A percentile compares a stretch with the other conserved stretches of the same genome.
Conservation (phyloP, 2,113 vertebrate species). For the Urocolius indicus region DNA sequence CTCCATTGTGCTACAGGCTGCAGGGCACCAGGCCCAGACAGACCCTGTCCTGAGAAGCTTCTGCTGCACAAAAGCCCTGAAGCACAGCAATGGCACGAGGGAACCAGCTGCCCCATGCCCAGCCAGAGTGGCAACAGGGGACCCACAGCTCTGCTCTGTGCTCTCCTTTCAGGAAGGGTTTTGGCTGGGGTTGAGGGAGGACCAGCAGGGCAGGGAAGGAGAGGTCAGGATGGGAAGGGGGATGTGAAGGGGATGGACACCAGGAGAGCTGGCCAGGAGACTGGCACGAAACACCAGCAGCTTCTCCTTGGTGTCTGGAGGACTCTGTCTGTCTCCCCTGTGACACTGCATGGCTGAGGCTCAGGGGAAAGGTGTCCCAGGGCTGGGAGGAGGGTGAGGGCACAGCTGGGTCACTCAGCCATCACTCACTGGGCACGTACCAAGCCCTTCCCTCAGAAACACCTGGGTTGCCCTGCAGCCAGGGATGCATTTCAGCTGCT, state of each 20-base stretch:
- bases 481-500: too few species aligned
- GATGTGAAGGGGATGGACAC: not conserved
- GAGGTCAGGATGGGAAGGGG: not conserved
- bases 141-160: not conserved
- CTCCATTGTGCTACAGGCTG: too few species aligned
- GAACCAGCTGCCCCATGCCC: too few species aligned
- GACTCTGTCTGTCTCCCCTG: not conserved
- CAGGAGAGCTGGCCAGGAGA: not conserved
- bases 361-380: not conserved
- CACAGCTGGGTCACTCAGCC: too few species aligned
- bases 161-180: not conserved
- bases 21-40: too few species aligned
- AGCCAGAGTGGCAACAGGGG: not conserved
- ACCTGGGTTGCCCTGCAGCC: too few species aligned
- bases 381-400: too few species aligned
- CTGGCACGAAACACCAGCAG: not conserved
- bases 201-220: not conserved
- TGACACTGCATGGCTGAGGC: accelerated
- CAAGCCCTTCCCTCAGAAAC: too few species aligned
- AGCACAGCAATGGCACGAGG: too few species aligned
- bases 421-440: too few species aligned
- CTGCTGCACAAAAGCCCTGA: too few species aligned
- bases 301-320: not conserved
- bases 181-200: not conserved
- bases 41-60: too few species aligned